A percentile compares a stretch with the other conserved stretches of the same genome.
Conservation (phyloP, 2,113 vertebrate species). For the Corvus hawaiiensis region DNA sequence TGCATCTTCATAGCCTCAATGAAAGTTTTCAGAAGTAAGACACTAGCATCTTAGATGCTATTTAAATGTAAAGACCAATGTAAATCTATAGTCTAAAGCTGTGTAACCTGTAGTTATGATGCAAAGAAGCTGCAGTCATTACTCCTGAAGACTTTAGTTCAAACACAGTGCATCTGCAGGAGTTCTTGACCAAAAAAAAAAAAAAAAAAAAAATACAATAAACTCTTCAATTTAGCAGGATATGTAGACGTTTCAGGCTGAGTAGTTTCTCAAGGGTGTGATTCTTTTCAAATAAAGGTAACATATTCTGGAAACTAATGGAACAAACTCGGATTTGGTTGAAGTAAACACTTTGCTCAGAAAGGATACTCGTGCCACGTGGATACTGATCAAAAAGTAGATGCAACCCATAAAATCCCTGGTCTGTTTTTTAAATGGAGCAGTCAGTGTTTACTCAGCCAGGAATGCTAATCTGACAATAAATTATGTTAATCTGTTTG, state of each 20-base stretch:
- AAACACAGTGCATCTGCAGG: not conserved
- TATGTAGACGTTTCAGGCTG: not conserved
- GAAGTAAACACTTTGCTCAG: not conserved
- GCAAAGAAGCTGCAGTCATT: not conserved
- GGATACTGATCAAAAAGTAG: not conserved
- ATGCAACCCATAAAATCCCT: not conserved
- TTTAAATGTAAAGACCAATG: not conserved
- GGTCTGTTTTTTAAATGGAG: not conserved
- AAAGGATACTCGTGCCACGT: rapidly evolving
- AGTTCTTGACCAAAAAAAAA: not conserved
- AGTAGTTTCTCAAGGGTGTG: not conserved
- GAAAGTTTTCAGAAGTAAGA: not conserved
- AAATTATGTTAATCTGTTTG: not conserved
- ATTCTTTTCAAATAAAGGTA: not conserved
- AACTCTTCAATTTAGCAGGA: not conserved
- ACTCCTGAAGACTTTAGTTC: not conserved
- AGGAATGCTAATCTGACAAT: not conserved
- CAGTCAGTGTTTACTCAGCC: not conserved
- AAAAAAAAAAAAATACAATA: not conserved
- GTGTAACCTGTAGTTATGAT: not conserved
- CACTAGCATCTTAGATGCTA: not conserved
- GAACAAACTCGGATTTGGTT: not conserved
- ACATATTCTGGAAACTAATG: not conserved
- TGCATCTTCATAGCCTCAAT: not conserved
- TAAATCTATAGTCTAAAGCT: not conserved